Base-by-base conservation (phyloP, 2,113 vertebrate genomes). In the Hassar affinis region DNA sequence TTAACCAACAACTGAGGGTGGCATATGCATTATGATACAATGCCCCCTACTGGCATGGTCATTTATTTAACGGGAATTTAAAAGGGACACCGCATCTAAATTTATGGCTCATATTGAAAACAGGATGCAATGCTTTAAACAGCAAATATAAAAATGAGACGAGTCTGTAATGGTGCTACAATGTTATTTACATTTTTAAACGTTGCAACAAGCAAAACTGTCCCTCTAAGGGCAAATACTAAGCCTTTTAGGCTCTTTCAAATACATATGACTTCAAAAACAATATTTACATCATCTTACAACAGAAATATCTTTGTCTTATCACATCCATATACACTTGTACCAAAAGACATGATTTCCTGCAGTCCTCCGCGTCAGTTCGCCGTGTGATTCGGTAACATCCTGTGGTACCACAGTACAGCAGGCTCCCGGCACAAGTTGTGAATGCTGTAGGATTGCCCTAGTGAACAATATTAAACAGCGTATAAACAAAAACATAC, bases 401-500 rank as follows among this genome's bases (percentile, higher is more conserved):
- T 88, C 84, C 92, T 90, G 88, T 90, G 91, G 82, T 93, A 94
- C 85, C 86, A 89, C 27, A 95, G 72, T 6, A 93, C 87, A 0
- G 92, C 93, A 30, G 94, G 93, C 78, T 92, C 91, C 1, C 87
- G 59, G 4, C 71, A 87, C 61, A 88, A 4, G 80, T 95, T 95
- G 1, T 91, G 80, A 80, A 95, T 87, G 90, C 90, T 90, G 88
- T 94, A 94, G 1, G 92, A 90, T 1, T 89, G 88, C 22, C 93
- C 94, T 95, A 88, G 12, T 2, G 12, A 64, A 68, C 6, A 35
- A 17, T 52, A 59, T n/a, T 20, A 76, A 49, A 35, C 0, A 52
- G 14, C 12, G 42, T 38, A 27, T 17, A 0, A 47, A 45, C 10
- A 69, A 69, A 66, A 42, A 25, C 2, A 0, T 22, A 22, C 38